phyloP scores from a whole-genome alignment of 2,113 vertebrate genomes.

The Hystrix brachyura region DNA sequence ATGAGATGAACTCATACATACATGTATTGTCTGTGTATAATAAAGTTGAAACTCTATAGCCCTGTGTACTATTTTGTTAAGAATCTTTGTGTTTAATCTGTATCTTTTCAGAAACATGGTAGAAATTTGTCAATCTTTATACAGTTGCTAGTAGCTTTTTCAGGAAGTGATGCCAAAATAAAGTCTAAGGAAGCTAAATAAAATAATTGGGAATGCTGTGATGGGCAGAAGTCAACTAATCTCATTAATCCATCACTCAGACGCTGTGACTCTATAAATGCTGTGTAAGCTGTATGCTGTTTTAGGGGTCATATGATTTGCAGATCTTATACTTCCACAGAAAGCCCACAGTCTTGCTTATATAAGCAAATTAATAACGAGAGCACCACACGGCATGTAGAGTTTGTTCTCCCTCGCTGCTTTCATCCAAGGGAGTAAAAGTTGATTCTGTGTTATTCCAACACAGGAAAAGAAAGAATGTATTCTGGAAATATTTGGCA shows the following conservation, averaged over 20 bases:
- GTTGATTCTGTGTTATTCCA: slow-evolving; percentile 19
- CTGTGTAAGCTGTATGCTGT: slow-evolving; percentile 41
- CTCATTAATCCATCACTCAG: slow-evolving; percentile 70
- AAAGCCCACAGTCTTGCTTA: slow-evolving; percentile 52
- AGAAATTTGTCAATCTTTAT: slow-evolving; percentile 63
- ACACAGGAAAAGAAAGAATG: not conserved
- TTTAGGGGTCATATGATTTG: slow-evolving; percentile 11
- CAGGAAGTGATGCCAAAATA: slow-evolving; percentile 71
- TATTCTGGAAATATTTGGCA: slow-evolving; percentile 31
- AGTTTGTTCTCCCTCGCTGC: slow-evolving; percentile 32
- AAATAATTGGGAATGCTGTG: slow-evolving; percentile 52
- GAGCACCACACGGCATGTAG: not conserved
- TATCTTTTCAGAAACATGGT: slow-evolving; percentile 69
- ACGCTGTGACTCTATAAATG: not conserved
- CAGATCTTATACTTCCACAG: slow-evolving; percentile 18
- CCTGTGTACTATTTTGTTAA: slow-evolving; percentile 55
- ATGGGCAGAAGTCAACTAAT: slow-evolving; percentile 71
- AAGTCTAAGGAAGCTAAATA: slow-evolving; percentile 34
- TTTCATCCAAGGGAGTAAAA: not conserved
- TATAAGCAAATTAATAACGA: slow-evolving; percentile 65
- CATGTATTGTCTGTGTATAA: not conserved
- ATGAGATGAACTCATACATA: not conserved
- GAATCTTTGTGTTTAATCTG: slow-evolving; percentile 58
- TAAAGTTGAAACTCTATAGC: not conserved
- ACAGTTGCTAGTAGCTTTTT: slow-evolving; percentile 52